Evolutionary conservation across 2,113 vertebrate species (phyloP), one percentile per base, ranked within the genome.

Genomic region (Sinosuthora webbiana): DNA sequence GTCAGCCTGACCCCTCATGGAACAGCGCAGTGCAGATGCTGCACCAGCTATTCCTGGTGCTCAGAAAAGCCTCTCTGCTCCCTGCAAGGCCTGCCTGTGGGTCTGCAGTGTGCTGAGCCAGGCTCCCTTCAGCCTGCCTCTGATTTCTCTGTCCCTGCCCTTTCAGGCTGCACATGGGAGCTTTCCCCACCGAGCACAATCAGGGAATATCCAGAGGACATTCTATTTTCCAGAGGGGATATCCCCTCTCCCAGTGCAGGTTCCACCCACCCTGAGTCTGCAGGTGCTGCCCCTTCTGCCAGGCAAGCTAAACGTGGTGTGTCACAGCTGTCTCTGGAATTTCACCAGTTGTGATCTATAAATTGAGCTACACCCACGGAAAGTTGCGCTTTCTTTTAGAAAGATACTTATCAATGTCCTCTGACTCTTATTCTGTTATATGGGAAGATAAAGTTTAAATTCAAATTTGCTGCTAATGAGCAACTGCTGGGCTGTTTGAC

Each of bases 11-110:
- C 64, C 55, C 68, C 44, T 41, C 15, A 8, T 7, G 3, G 42
- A 47, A 2, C 10, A 16, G 12, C 0, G 0, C 10, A 2, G 35
- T 42, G 50, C 45, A 33, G 20, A 20, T 0, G 1, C 50, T 47
- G 75, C 64, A 20, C 33, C 7, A 22, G 37, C 91, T 18, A 1
- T 27, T 83, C 44, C 45, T 44, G 53, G 44, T 25, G 87, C 69
- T 56, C 8, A 27, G 31, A 24, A 68, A 59, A 91, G 6, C 50
- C 33, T 18, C 42, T 33, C 6, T 75, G 21, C 2, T 19, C 37
- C 30, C 23, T 37, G 24, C n/a, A 6, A 10, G 28, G 16, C 53
- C 62, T n/a, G 67, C 44, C 23, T 44, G 49, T 11, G 63, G 8
- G 0, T 35, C 50, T 65, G 81, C 59, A 28, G 0, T 17, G 41